Evolutionary conservation across 1,140 invertebrate species (phyloP).

Genomic region (Phthorimaea operculella): DNA sequence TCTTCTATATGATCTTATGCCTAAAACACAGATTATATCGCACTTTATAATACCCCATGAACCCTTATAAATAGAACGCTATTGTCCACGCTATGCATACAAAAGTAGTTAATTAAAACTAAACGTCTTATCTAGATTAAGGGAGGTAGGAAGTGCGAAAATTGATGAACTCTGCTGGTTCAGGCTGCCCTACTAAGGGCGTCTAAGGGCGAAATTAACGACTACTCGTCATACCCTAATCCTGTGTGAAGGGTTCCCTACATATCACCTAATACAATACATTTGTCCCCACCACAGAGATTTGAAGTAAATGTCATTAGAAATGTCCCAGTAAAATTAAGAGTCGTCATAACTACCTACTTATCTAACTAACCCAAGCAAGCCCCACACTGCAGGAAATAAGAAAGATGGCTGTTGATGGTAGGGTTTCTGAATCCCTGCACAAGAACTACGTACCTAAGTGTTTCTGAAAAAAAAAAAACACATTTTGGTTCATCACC

Average conservation of each 20-base stretch:
- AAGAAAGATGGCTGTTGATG: too few species aligned
- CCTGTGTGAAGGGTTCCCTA: conserved; percentile 36
- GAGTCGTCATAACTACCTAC: too few species aligned
- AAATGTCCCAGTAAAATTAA: too few species aligned
- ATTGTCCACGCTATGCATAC: neutral
- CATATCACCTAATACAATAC: conserved; percentile 32
- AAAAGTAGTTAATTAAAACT: conserved; percentile 1
- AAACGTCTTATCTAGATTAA: neutral
- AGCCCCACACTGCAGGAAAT: too few species aligned
- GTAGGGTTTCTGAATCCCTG: too few species aligned
- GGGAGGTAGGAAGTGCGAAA: conserved; percentile 6
- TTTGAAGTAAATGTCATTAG: too few species aligned
- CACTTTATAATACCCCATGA: neutral
- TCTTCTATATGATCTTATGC: too few species aligned
- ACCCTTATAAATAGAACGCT: neutral
- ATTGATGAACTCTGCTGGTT: conserved; percentile 11
- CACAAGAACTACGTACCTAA: too few species aligned
- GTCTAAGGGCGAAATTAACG: conserved; percentile 29
- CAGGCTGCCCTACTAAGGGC: neutral
- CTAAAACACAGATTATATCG: too few species aligned
- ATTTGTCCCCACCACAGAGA: conserved; percentile 12
- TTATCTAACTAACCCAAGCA: too few species aligned
- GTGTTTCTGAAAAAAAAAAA: too few species aligned
- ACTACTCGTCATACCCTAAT: conserved; percentile 35
- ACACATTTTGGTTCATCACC: too few species aligned